These are phyloP conservation scores for Hydroisotoma schaefferi DNA, from an alignment of 2,888 invertebrate genomes.

Conservation along the genomic window DNA sequence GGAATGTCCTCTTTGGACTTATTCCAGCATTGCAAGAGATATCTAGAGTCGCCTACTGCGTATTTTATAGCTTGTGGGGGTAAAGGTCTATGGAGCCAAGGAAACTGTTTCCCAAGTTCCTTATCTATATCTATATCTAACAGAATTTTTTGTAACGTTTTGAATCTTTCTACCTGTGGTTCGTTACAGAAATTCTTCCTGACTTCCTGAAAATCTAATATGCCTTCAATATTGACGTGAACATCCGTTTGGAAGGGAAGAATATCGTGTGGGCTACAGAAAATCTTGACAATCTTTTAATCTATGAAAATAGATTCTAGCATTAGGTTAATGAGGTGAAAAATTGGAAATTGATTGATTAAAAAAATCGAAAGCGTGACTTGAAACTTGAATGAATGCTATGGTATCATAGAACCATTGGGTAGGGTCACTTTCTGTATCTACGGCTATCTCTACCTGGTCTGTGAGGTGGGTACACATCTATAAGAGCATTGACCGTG, in stretches of 20 bases:
- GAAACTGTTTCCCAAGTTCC: neutral
- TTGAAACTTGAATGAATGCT: slow-evolving; percentile 9
- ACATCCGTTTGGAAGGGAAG: neutral
- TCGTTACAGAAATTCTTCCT: neutral
- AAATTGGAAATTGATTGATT: slow-evolving; percentile 1
- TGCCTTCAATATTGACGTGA: neutral
- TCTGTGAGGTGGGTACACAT: neutral
- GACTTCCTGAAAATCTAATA: neutral
- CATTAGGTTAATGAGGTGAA: neutral
- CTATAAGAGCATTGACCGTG: neutral
- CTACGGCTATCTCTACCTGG: neutral
- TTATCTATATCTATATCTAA: slow-evolving; percentile 6
- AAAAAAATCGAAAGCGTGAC: neutral
- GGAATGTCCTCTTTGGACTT: no score
- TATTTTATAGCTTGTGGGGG: neutral
- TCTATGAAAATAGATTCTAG: neutral
- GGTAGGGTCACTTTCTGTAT: neutral
- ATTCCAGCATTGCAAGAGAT: no score
- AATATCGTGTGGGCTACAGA: neutral
- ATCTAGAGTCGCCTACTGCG: no score
- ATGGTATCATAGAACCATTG: neutral
- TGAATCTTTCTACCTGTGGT: neutral
- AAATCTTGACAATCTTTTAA: neutral
- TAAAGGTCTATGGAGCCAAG: neutral
- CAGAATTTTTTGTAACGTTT: no score